A percentile compares a stretch with the other conserved stretches of the same genome.
Evolutionary conservation across 2,113 vertebrate species (phyloP).

Genomic region (Prochilodus magdalenae): DNA sequence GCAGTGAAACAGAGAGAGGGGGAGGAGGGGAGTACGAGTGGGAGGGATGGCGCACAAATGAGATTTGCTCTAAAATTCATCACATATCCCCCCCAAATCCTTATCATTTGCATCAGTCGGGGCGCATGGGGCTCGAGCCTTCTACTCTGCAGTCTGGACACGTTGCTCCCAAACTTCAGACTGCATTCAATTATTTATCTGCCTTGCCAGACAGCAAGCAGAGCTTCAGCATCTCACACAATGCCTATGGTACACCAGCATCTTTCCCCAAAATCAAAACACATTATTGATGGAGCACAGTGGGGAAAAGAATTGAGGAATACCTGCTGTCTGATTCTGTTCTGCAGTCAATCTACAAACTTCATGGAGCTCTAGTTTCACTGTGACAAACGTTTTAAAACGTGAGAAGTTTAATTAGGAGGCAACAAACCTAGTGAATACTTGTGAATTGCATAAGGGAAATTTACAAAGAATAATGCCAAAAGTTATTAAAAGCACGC

Average conservation of each 20-base stretch:
- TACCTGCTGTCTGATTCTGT: not conserved
- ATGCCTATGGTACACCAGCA: slow-evolving; percentile 23
- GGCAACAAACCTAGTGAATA: not conserved
- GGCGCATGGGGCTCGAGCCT: slow-evolving; percentile 61
- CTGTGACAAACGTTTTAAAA: no score
- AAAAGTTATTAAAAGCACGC: not conserved
- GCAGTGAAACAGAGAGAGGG: slow-evolving; percentile 42
- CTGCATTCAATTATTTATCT: slow-evolving; percentile 80
- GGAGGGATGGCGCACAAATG: slow-evolving; percentile 28
- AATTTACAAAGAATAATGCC: not conserved
- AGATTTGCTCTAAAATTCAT: slow-evolving; percentile 68
- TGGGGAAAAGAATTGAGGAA: not conserved
- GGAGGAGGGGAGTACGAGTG: not conserved
- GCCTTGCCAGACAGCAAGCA: slow-evolving; percentile 47
- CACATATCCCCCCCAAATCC: slow-evolving; percentile 54
- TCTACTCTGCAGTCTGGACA: slow-evolving; percentile 78
- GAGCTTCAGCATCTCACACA: slow-evolving; percentile 40
- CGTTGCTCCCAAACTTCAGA: slow-evolving; percentile 81
- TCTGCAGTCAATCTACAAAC: not conserved
- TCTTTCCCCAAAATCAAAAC: not conserved
- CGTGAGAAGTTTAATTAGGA: not conserved
- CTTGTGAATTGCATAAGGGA: not conserved
- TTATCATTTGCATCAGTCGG: slow-evolving; percentile 67
- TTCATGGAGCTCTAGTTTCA: not conserved
- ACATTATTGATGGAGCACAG: slow-evolving; percentile 21